Percentiles rank a stretch among this genome's conserved stretches.
Conservation (phyloP, 2,797 vertebrate genomes). For the Echiichthys vipera region DNA sequence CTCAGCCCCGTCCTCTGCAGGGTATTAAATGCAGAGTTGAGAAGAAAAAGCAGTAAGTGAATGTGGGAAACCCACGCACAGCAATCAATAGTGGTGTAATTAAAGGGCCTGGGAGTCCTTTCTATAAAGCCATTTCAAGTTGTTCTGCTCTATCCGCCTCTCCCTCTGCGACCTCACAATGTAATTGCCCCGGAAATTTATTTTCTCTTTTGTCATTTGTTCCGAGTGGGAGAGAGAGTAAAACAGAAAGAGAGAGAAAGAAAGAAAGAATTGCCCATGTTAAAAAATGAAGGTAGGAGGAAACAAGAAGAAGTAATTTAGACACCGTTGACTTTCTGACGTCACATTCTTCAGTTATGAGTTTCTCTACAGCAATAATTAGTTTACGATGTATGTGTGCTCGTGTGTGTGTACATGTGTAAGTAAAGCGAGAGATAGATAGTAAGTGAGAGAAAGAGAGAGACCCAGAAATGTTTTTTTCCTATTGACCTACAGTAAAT, state of each 20-base stretch:
- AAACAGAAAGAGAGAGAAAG: background rate
- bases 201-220: slow-evolving; percentile 78
- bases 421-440: too few species aligned
- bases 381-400: slow-evolving; percentile 42
- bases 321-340: slow-evolving; percentile 2
- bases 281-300: slow-evolving; percentile 14
- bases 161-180: slow-evolving; percentile 50
- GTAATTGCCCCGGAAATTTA: slow-evolving; percentile 80
- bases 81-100: slow-evolving; percentile 84
- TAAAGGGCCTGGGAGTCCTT: slow-evolving; percentile 77
- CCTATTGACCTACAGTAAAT: too few species aligned
- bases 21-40: slow-evolving; percentile 60
- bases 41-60: slow-evolving; percentile 69
- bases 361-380: slow-evolving; percentile 45
- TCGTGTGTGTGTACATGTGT: too few species aligned
- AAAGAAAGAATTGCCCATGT: slow-evolving; percentile 8
- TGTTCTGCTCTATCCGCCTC: slow-evolving; percentile 65
- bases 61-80: slow-evolving; percentile 68
- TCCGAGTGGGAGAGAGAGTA: slow-evolving; percentile 31
- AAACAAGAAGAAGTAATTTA: slow-evolving; percentile 5
- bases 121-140: slow-evolving; percentile 83
- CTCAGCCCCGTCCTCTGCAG: slow-evolving; percentile 22
- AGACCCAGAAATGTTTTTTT: slow-evolving; percentile 32
- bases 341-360: slow-evolving; percentile 25
- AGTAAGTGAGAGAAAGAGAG: background rate